A percentile compares a stretch with the other conserved stretches of the same genome.
These are phyloP conservation scores for Passer montanus DNA, from an alignment of 2,113 vertebrate genomes.

Conservation along the genomic window DNA sequence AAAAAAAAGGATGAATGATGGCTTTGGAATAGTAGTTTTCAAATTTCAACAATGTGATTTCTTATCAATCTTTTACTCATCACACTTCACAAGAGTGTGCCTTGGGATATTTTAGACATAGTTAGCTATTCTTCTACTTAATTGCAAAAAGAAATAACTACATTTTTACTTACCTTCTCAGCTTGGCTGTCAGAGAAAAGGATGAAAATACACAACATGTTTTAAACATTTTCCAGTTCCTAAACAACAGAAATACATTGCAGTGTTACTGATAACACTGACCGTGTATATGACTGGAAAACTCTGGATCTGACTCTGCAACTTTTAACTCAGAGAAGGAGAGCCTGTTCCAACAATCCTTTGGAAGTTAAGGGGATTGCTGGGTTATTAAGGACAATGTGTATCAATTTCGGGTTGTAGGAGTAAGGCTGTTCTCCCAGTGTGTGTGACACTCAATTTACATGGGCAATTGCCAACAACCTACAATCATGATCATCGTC, in stretches of 20 bases:
- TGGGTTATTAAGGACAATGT: not conserved
- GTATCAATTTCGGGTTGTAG: not conserved
- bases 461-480: not conserved
- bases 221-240: constrained; percentile 35
- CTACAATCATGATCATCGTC: not conserved
- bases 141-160: not conserved
- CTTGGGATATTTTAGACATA: not conserved
- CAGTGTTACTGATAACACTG: not conserved
- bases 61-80: not conserved
- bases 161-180: not conserved
- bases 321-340: not conserved
- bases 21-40: not conserved
- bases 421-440: not conserved
- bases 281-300: not conserved
- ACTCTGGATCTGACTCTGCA: not conserved
- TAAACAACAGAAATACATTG: constrained; percentile 19
- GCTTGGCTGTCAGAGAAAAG: constrained; percentile 27
- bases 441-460: not conserved
- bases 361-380: not conserved
- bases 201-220: constrained; percentile 33
- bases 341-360: not conserved
- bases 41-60: not conserved
- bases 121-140: not conserved
- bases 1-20: not conserved
- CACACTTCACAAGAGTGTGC: not conserved